Percentiles rank a stretch among this genome's conserved stretches.
Evolutionary conservation across 2,113 vertebrate species (phyloP).

Genomic region (Dicentrarchus labrax): DNA sequence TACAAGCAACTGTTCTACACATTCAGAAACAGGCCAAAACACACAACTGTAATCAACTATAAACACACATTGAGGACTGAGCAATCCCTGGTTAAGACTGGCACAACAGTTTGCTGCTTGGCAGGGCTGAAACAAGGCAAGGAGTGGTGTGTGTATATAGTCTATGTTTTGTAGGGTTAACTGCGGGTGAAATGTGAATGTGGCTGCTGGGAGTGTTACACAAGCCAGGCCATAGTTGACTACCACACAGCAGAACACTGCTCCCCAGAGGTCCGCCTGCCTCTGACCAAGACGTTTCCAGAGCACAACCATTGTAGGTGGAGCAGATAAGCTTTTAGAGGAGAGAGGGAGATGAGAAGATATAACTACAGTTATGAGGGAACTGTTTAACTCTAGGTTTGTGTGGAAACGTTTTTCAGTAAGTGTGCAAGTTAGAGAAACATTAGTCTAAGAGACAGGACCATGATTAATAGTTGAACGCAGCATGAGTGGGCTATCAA

Average conservation of each 20-base stretch:
- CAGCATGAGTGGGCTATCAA: background rate
- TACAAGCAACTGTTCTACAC: constrained; percentile 36
- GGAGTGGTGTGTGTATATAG: constrained; percentile 45
- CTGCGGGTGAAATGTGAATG: constrained; percentile 76
- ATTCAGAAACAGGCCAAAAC: constrained; percentile 45
- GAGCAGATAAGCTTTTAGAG: constrained; percentile 45
- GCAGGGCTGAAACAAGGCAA: constrained; percentile 55
- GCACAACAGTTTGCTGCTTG: constrained; percentile 54
- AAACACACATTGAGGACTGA: constrained; percentile 53
- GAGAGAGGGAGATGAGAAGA: constrained; percentile 25
- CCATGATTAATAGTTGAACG: background rate
- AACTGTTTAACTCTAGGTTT: constrained; percentile 4
- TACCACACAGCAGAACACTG: constrained; percentile 79
- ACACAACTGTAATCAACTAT: constrained; percentile 62
- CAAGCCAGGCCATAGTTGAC: constrained; percentile 79
- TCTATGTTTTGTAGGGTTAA: constrained; percentile 75
- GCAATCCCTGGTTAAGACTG: constrained; percentile 50
- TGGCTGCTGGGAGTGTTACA: constrained; percentile 76
- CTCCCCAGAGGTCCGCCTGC: constrained; percentile 76
- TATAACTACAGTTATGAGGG: constrained; percentile 5
- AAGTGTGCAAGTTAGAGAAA: constrained; percentile 12
- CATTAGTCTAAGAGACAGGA: background rate
- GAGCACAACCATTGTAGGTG: constrained; percentile 55
- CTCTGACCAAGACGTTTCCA: constrained; percentile 67
- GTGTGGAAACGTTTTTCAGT: constrained; percentile 5